A percentile compares a stretch with the other conserved stretches of the same genome.
Evolutionary conservation across 2,888 invertebrate genomes (phyloP).

Genomic region (Ernsta delagoae): DNA sequence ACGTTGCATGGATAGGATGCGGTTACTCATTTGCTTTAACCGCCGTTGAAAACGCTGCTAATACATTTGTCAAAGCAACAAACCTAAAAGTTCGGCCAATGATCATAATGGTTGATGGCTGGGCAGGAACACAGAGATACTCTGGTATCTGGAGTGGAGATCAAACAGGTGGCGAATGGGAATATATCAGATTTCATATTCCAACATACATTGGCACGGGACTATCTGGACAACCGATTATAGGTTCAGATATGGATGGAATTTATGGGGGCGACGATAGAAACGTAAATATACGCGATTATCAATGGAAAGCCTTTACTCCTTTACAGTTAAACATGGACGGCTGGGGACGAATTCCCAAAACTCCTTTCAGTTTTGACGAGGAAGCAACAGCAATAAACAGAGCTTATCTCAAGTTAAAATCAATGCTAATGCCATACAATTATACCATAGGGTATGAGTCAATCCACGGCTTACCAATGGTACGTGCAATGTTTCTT

Average conservation of each 20-base stretch:
- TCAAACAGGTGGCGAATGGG: conserved; percentile 76
- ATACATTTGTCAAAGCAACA: conserved; percentile 59
- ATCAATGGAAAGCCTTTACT: conserved; percentile 78
- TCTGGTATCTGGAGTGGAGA: conserved; percentile 78
- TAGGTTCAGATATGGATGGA: conserved; percentile 79
- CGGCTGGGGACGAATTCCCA: conserved; percentile 71
- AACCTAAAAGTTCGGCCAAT: conserved; percentile 57
- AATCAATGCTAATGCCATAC: conserved; percentile 74
- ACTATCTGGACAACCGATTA: conserved; percentile 70
- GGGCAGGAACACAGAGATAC: conserved; percentile 77
- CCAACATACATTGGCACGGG: conserved; percentile 76
- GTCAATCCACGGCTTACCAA: conserved; percentile 65
- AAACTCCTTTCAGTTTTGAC: conserved; percentile 72
- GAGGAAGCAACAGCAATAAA: conserved; percentile 64
- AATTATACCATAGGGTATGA: conserved; percentile 71
- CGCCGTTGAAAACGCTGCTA: conserved; percentile 68
- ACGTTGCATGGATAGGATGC: conserved; percentile 75
- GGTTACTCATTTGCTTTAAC: conserved; percentile 75
- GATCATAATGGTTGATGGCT: conserved; percentile 77
- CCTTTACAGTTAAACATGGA: conserved; percentile 79
- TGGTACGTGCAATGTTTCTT: conserved; percentile 76
- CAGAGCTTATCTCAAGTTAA: conserved; percentile 75
- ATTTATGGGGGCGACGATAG: conserved; percentile 67
- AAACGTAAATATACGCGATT: conserved; percentile 72
- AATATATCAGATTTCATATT: conserved; percentile 78